Evolutionary conservation across 2,113 vertebrate species (phyloP), one percentile per base, ranked within the genome.

Genomic region (Vulpes ferrilata): DNA sequence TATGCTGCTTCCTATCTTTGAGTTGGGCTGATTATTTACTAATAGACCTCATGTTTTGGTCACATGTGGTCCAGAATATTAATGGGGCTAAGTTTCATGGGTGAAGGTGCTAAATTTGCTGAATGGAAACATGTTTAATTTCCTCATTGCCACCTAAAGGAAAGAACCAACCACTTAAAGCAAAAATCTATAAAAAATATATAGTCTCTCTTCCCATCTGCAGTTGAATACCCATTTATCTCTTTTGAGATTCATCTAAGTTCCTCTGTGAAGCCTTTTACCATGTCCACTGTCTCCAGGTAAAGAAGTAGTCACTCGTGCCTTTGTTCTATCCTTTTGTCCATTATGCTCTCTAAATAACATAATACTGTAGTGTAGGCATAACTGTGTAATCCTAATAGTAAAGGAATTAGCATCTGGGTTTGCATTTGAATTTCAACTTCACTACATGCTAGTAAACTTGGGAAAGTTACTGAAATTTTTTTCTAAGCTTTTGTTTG

Each of bases 381-480:
- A 69, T 13, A 51, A 20, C 11, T 32, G 11, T 4, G 17, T 59
- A 22, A 90, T 88, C 48, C 51, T 74, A 62, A 59, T 62, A 69
- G 7, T 35, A 59, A 35, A 81, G 38, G 35, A 94, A 10, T 81
- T 57, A 76, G 30, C 60, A 53, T 64, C 27, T 35, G 25, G 27
- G 16, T 94, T 88, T 94, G 65, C 76, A 60, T 95, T 93, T 88
- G 81, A 83, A 62, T 90, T 12, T 74, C 53, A 78, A 0, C 51
- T 90, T 59, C 35, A 53, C 62, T 67, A 5, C 22, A 16, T 88
- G 60, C n/a, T 59, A 65, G 48, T 80, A 43, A 79, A 8, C 32
- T 67, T 71, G 65, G 38, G n/a, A 71, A 55, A 67, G 4, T 93
- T 91, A 38, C 22, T 25, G 38, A 87, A 35, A 17, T 11, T 64